phyloP scores from a whole-genome alignment of 1,140 invertebrate species.

The Drosophila kohkoa region DNA sequence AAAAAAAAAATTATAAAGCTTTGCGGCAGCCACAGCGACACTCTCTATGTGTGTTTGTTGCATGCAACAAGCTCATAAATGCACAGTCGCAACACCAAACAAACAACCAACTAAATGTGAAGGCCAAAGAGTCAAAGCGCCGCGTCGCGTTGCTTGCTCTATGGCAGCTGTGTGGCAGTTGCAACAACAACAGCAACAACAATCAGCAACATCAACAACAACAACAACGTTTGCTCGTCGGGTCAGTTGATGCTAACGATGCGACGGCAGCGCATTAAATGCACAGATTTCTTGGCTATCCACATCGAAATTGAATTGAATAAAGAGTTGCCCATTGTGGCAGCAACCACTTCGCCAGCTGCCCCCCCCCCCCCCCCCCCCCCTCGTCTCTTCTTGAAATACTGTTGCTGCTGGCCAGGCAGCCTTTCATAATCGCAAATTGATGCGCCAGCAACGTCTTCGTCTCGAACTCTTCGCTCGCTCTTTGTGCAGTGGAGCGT shows the following conservation, averaged over 20 bases:
- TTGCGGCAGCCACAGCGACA: not conserved
- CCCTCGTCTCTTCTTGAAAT: not conserved
- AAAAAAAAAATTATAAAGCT: constrained; percentile 13
- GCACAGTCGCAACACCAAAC: constrained; percentile 71
- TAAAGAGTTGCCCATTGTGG: constrained; percentile 77
- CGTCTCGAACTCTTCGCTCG: constrained; percentile 31
- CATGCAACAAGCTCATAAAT: constrained; percentile 62
- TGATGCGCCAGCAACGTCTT: constrained; percentile 78
- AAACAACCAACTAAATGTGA: constrained; percentile 35
- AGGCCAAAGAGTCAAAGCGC: constrained; percentile 40
- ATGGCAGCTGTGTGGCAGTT: constrained; percentile 38
- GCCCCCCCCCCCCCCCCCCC: not conserved
- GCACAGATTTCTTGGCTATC: constrained; percentile 74
- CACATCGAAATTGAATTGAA: constrained; percentile 75
- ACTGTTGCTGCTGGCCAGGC: constrained; percentile 65
- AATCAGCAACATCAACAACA: constrained; percentile 12
- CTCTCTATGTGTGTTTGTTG: constrained; percentile 3
- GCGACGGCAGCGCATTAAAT: constrained; percentile 75
- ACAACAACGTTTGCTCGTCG: not conserved
- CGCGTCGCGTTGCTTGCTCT: not conserved
- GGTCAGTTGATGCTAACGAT: constrained; percentile 62
- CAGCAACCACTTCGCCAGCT: not conserved
- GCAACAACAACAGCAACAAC: constrained; percentile 37
- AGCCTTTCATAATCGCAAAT: constrained; percentile 82
- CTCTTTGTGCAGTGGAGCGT: constrained; percentile 75